Evolutionary conservation across 35 echinoderm and acorn worm species (phyloP), one percentile per base, ranked within the genome.

Genomic region (Apostichopus japonicus): DNA sequence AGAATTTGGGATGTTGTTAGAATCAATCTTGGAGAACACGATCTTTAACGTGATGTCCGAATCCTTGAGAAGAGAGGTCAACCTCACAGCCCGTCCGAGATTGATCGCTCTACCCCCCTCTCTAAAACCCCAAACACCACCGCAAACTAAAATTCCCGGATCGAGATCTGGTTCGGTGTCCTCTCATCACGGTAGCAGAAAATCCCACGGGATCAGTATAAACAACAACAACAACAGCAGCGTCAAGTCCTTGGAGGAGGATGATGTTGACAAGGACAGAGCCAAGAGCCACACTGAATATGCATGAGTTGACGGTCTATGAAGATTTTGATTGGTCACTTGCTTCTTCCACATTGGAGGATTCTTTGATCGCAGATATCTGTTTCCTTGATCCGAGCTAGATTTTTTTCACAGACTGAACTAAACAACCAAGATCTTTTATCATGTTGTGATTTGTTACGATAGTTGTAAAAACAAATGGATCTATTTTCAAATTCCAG

Each of bases 41-140:
- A 86, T 99, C 57, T 96, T 96, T 83, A 99, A 99, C 72, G 76
- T 99, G 57, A 83, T 96, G 77, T 92, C 88, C 22, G 97, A 99
- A 52, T 87, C 97, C 65, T 65, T 91, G 16, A 72, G 77, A 65
- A 92, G 83, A 17, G 94, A 93, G 24, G 92, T 96, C 22, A 99
- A 99, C 91, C 78, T 99, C 61, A 96, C 97, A 15, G 95, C 97
- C 3, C 79, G 97, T 55, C 97, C 95, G 16, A 93, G 97, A 16
- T 87, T 99, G 15, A 94, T 99, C 53, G 97, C 97, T 27, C 92
- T 99, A 54, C 97, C 97, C 21, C 97, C 97, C 10, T 92, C 87
- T 0, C 90, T 53, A 14, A 79, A 77, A 55, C 91, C 93, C 44
- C 95, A 90, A 23, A 93, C 90, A 59, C 95, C 93, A 92, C 92